Base-by-base conservation (phyloP, 2,113 vertebrate genomes). In the Oreochromis tanganicae region DNA sequence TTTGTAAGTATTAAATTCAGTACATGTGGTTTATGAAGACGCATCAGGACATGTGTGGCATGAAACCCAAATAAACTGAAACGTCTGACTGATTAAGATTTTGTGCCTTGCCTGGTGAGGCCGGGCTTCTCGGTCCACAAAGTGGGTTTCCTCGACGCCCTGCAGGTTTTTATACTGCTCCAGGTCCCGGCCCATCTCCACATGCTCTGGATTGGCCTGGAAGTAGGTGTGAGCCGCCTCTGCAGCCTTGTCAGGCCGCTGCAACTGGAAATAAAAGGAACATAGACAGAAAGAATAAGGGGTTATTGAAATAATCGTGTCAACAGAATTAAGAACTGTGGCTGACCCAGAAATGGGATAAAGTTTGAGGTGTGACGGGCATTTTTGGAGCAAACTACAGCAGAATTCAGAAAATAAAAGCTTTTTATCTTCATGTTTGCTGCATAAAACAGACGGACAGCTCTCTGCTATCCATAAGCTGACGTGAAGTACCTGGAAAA, bases 141-240 rank as follows among this genome's bases (percentile, higher is more conserved):
- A 90, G 71, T 94, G 96, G 12, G 92, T 92, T 14, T 97, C 95
- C 41, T 94, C 75, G 0, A 96, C 91, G 0, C 97, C 97, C 5
- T 97, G 86, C 0, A 92, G 94, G 16, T 82, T 94, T 92, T 97
- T 97, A 93, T 98, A 98, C 89, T 97, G 97, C 94, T 98, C 97
- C 0, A 99, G 95, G 94, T 97, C 95, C 84, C 98, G 97, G 61
- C 97, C 96, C 94, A 98, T 96, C 95, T 98, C 98, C 94, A 99
- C 97, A 87, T 99, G 98, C 90, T 99, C 99, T 0, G 98, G 99
- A 90, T 99, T 99, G 80, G 98, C 98, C 95, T 98, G 96, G 93
- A 99, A 99, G 93, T 99, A 99, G 0, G 98, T 99, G 83, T 99
- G 98, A 63, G 98, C 99, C 4, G 98, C 98, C 1, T 97, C 97